Base-by-base conservation (phyloP, 2,888 invertebrate genomes). In the Ptychoptera albimana region DNA sequence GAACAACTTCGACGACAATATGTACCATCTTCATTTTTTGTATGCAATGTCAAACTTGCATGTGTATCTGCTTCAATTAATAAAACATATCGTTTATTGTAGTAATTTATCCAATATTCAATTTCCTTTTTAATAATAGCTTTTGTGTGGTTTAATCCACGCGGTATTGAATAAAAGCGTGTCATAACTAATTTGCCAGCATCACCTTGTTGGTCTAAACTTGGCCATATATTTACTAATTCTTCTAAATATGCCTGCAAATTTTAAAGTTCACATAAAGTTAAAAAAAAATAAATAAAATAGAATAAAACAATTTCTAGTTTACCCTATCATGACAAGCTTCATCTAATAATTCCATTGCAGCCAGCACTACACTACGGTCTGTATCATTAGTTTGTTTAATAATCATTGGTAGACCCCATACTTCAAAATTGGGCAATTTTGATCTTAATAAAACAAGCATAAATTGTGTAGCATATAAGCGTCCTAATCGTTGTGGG, bases 381-480 rank as follows among this genome's bases (percentile, higher is more conserved):
- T 84, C 85, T 48, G 77, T 72, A 60, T 97, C 97, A 51, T 80
- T 79, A 32, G 96, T 70, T 66, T 92, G 91, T 44, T 77, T 77
- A 14, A 89, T 78, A 42, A 97, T 70, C 56, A 91, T 68, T 51
- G 83, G 80, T 48, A 96, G 73, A 15, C 89, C 83, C 94, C 96
- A 97, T 15, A 76, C 73, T 51, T 79, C 77, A 63, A 87, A 85
- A 54, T 82, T 77, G 1, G 75, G 71, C 61, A 78, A 64, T 50
- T 59, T 61, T 1, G 85, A 80, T 49, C 94, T 73, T 44, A 96
- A 68, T 51, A 97, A 66, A 9, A 94, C 82, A 49, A 88, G 77
- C 51, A 97, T 70, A 64, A 93, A 88, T 63, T 89, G 88, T 1
- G 94, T 93, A 0, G 89, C 82, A 66, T 96, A 98, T 36, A 93